phyloP scores from a whole-genome alignment of 2,113 vertebrate genomes.

The Tamias sibiricus region DNA sequence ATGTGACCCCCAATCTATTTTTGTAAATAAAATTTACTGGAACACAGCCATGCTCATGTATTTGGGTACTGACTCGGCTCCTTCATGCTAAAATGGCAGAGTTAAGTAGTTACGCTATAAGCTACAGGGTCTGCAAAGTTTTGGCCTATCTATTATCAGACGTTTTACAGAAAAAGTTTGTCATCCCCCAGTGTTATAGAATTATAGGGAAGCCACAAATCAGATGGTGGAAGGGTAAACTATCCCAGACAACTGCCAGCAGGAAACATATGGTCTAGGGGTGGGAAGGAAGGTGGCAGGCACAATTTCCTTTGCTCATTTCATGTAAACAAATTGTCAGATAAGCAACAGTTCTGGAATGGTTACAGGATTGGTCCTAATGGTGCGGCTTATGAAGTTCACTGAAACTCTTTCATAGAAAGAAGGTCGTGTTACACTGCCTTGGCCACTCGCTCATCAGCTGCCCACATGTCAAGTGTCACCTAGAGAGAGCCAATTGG shows the following conservation, averaged over 20 bases:
- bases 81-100: background rate
- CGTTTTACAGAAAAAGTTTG: background rate
- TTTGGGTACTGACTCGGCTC: background rate
- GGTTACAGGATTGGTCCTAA: background rate
- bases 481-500: constrained; percentile 43
- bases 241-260: background rate
- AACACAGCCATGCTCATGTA: background rate
- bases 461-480: constrained; percentile 43
- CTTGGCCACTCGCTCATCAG: constrained; percentile 21
- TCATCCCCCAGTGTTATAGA: background rate
- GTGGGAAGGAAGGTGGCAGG: background rate
- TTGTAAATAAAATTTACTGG: constrained; percentile 13
- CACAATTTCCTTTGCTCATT: background rate
- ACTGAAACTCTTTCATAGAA: constrained; percentile 36
- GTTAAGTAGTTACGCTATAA: constrained; percentile 6
- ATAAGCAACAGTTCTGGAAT: constrained; percentile 20
- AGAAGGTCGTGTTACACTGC: constrained; percentile 20
- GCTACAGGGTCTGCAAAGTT: background rate
- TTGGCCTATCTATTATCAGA: background rate
- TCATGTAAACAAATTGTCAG: background rate
- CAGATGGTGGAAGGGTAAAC: background rate
- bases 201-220: background rate
- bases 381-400: background rate
- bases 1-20: background rate
- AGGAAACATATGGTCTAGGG: constrained; percentile 4